phyloP scores from a whole-genome alignment of 2,113 vertebrate species.

The Channa argus region DNA sequence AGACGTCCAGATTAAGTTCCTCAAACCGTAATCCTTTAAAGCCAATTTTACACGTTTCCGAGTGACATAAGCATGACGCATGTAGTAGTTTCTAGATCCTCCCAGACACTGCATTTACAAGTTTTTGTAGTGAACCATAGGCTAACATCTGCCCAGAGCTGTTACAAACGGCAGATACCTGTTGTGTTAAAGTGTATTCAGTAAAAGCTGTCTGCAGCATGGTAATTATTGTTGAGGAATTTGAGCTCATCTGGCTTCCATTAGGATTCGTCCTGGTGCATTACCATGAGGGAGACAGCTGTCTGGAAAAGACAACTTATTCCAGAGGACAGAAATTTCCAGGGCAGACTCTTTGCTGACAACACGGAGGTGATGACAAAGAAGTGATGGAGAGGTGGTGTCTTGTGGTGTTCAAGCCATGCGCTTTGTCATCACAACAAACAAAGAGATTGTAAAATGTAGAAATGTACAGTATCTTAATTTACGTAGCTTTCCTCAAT shows the following conservation, averaged over 20 bases:
- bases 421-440: constrained; percentile 32
- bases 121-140: constrained; percentile 55
- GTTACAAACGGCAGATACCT: constrained; percentile 16
- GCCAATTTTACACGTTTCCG: constrained; percentile 16
- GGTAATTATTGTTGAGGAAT: constrained; percentile 69
- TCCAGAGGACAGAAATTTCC: constrained; percentile 65
- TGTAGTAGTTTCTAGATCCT: constrained; percentile 46
- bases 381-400: constrained; percentile 12
- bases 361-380: constrained; percentile 34
- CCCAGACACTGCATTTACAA: constrained; percentile 35
- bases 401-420: constrained; percentile 29
- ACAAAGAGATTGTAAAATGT: background rate
- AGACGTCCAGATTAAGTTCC: background rate
- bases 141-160: constrained; percentile 45
- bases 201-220: constrained; percentile 52
- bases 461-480: background rate
- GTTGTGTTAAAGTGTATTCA: constrained; percentile 37
- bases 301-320: constrained; percentile 62
- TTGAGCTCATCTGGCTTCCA: constrained; percentile 71
- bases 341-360: constrained; percentile 40
- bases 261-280: constrained; percentile 49
- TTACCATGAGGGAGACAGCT: constrained; percentile 64
- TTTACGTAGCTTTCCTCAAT: background rate
- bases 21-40: constrained; percentile 20
- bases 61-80: constrained; percentile 55